These are phyloP conservation scores for Germaria angustata DNA, from an alignment of 2,888 invertebrate species.

Conservation along the genomic window DNA sequence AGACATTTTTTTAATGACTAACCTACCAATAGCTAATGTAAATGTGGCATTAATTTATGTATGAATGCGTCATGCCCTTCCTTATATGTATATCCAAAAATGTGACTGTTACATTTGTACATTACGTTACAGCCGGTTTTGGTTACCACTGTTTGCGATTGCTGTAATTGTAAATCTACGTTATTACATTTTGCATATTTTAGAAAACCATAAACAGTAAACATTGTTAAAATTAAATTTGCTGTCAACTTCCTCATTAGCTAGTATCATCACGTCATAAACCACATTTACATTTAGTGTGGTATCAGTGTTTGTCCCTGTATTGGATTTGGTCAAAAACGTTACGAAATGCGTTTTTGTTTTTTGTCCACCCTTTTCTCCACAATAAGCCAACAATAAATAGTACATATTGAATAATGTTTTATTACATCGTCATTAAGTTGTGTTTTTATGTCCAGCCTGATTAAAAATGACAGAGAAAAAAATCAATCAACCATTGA, in stretches of 20 bases:
- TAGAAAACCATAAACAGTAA: conserved; percentile 26
- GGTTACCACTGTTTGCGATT: not conserved
- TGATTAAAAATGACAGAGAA: conserved; percentile 36
- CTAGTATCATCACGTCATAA: conserved; percentile 61
- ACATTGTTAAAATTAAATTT: conserved; percentile 12
- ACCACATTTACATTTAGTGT: conserved; percentile 44
- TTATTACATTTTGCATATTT: conserved; percentile 28
- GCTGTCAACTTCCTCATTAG: conserved; percentile 63
- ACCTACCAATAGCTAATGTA: no score
- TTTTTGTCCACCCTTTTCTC: not conserved
- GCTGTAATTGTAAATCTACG: conserved; percentile 15
- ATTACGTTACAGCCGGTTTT: no score
- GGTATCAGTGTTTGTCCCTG: not conserved
- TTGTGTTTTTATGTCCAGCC: conserved; percentile 16
- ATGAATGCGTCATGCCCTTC: no score
- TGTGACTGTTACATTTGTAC: no score
- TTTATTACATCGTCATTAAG: conserved; percentile 38
- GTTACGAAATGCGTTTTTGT: not conserved
- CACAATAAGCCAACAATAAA: not conserved
- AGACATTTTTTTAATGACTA: no score
- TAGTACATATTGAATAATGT: conserved; percentile 41
- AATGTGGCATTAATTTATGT: no score
- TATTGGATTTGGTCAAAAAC: conserved; percentile 33
- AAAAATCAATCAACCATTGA: conserved; percentile 31
- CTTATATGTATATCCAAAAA: no score